Conservation (phyloP, 2,113 vertebrate genomes). For the Plestiodon gilberti region DNA sequence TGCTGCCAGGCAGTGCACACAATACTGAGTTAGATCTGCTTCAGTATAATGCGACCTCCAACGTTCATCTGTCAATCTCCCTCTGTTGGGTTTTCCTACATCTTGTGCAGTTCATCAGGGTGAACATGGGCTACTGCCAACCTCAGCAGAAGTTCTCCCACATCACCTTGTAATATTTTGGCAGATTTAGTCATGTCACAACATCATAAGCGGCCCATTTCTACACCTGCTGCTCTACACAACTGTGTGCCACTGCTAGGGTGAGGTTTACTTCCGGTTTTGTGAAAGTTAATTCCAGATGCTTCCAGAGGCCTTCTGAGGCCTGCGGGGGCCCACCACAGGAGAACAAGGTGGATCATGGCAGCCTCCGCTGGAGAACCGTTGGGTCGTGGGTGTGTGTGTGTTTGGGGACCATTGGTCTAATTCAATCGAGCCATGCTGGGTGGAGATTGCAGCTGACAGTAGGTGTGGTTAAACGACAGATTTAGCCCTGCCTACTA, state of each 20-base stretch:
- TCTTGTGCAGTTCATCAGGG: background rate
- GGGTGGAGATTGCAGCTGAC: background rate
- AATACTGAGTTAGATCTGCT: too few species aligned
- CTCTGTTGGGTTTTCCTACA: background rate
- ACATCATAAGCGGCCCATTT: background rate
- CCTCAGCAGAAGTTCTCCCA: background rate
- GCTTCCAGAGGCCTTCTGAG: too few species aligned
- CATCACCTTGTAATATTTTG: background rate
- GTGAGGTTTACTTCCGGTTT: too few species aligned
- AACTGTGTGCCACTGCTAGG: background rate
- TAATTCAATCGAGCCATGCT: background rate
- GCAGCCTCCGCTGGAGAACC: too few species aligned
- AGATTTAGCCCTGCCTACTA: background rate
- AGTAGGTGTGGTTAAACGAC: background rate
- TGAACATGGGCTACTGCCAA: background rate
- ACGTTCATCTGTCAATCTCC: background rate
- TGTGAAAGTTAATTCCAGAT: too few species aligned
- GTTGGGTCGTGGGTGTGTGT: too few species aligned
- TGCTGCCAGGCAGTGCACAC: too few species aligned
- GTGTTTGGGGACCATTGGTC: too few species aligned
- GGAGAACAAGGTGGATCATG: background rate
- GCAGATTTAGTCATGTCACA: background rate
- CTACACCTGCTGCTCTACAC: background rate
- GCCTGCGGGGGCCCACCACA: too few species aligned
- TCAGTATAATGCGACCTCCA: background rate